Evolutionary conservation across 2,888 invertebrate species (phyloP).

Genomic region (Drosophila leonis): DNA sequence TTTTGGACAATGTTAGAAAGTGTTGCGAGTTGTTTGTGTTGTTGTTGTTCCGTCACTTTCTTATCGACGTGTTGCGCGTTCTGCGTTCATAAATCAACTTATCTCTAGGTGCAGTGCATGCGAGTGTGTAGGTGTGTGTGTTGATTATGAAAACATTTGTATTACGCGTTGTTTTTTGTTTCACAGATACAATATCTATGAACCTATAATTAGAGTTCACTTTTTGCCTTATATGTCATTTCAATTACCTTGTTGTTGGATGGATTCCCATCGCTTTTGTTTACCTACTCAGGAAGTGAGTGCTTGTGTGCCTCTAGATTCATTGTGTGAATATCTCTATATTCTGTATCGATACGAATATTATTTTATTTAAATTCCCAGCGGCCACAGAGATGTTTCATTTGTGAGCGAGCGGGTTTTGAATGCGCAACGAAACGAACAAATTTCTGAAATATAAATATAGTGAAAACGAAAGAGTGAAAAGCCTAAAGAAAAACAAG

Average conservation of each 20-base stretch:
- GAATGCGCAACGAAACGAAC: constrained; percentile 42
- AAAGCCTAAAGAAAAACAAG: constrained; percentile 19
- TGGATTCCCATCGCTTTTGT: constrained; percentile 55
- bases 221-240: constrained; percentile 45
- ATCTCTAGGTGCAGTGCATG: constrained; percentile 24
- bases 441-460: constrained; percentile 23
- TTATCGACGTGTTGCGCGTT: constrained; percentile 49
- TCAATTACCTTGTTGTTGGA: constrained; percentile 26
- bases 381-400: constrained; percentile 48
- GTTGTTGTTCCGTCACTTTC: constrained; percentile 32
- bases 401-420: constrained; percentile 45
- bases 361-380: constrained; percentile 34
- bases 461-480: constrained; percentile 44
- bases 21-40: constrained; percentile 1
- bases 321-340: constrained; percentile 23
- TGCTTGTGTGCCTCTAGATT: not conserved
- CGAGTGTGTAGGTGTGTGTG: not conserved
- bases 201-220: constrained; percentile 65
- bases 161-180: constrained; percentile 48
- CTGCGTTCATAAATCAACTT: constrained; percentile 36
- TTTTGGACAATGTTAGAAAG: constrained; percentile 52
- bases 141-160: constrained; percentile 70
- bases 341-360: constrained; percentile 24
- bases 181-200: constrained; percentile 70
- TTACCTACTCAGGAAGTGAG: constrained; percentile 38